Evolutionary conservation across 2,113 vertebrate species (phyloP).

Genomic region (Colossoma macropomum): DNA sequence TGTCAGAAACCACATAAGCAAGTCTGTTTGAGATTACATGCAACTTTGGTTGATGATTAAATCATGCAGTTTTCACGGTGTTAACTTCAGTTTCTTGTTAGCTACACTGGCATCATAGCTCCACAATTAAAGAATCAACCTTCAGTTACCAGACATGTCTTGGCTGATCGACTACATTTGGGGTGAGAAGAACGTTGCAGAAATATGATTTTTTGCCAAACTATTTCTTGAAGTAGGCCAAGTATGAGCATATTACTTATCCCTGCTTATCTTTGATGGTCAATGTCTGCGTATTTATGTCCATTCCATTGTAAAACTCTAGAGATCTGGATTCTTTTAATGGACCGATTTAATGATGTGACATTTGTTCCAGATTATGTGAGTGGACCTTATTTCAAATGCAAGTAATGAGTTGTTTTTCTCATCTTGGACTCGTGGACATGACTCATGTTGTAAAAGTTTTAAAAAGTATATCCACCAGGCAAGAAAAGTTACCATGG

Average conservation of each 20-base stretch:
- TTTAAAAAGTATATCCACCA: neutral
- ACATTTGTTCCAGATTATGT: neutral
- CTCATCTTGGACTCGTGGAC: neutral
- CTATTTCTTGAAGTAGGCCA: neutral
- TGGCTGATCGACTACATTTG: no score
- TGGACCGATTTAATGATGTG: neutral
- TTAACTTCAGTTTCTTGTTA: no score
- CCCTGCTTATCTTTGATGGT: neutral
- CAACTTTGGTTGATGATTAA: no score
- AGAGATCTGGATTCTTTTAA: neutral
- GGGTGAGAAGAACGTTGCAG: no score
- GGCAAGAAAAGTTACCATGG: neutral
- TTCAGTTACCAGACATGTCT: no score
- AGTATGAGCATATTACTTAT: neutral
- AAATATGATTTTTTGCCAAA: neutral
- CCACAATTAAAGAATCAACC: no score
- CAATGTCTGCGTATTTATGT: neutral
- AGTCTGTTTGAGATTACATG: no score
- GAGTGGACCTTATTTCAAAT: neutral
- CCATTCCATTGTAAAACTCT: neutral
- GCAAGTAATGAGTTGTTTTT: neutral
- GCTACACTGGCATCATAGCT: no score
- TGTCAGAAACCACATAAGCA: no score
- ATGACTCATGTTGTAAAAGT: neutral
- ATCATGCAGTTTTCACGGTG: no score